Evolutionary conservation across 2,888 invertebrate genomes (phyloP).

Genomic region (Tetranychus truncatus): DNA sequence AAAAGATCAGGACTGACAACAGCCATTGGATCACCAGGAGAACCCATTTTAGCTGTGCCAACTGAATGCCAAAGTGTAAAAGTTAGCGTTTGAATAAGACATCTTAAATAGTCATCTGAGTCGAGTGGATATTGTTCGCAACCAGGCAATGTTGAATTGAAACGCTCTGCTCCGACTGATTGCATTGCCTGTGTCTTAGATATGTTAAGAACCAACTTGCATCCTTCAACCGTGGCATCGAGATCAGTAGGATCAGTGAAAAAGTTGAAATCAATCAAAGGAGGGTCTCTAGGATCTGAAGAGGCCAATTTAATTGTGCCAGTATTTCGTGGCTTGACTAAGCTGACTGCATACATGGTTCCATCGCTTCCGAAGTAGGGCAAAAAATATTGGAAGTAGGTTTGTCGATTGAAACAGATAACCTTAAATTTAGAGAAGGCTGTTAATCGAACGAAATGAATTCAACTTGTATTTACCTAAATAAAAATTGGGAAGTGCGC

Average conservation of each 20-base stretch:
- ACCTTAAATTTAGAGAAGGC: too few species aligned
- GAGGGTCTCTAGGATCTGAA: background rate
- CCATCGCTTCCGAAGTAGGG: too few species aligned
- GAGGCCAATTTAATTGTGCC: background rate
- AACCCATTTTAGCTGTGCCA: background rate
- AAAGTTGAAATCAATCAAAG: background rate
- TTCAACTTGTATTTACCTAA: background rate
- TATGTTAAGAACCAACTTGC: background rate
- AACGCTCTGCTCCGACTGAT: background rate
- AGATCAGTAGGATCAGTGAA: background rate
- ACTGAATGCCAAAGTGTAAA: background rate
- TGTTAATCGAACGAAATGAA: background rate
- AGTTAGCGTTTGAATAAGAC: background rate
- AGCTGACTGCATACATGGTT: background rate
- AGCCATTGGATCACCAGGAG: background rate
- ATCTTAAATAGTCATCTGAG: background rate
- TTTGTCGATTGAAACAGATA: too few species aligned
- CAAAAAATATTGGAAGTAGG: too few species aligned
- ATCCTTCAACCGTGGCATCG: background rate
- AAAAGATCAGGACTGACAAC: background rate
- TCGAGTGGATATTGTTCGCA: background rate
- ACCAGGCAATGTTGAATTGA: background rate
- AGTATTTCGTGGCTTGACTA: background rate
- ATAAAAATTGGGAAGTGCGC: background rate
- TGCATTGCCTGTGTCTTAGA: background rate